These are phyloP conservation scores for Tiliacea aurago DNA, from an alignment of 2,888 invertebrate genomes.

Conservation along the genomic window DNA sequence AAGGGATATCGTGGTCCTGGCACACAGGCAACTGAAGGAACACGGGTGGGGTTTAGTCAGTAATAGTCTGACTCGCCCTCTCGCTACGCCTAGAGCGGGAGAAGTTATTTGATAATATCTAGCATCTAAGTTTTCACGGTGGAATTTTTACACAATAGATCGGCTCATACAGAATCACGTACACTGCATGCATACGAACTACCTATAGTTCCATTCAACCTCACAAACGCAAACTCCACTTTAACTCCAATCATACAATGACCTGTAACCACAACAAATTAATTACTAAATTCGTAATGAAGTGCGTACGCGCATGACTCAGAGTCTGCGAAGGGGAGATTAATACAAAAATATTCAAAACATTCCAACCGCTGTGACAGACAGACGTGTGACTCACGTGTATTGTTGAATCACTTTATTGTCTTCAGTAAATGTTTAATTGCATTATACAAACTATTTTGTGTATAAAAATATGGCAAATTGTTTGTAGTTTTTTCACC, in stretches of 20 bases:
- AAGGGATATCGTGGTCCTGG: too few relatives aligned
- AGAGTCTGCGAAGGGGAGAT: conserved; percentile 65
- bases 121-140: too few relatives aligned
- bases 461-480: conserved; percentile 17
- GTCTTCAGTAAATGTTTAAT: conserved; percentile 60
- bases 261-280: conserved; percentile 49
- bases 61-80: too few relatives aligned
- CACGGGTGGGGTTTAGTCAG: too few relatives aligned
- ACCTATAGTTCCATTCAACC: conserved; percentile 7
- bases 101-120: too few relatives aligned
- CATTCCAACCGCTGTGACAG: conserved; percentile 62
- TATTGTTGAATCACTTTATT: conserved; percentile 69
- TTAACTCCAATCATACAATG: conserved; percentile 35
- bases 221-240: not conserved
- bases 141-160: too few relatives aligned
- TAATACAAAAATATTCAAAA: conserved; percentile 72
- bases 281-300: conserved; percentile 56
- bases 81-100: too few relatives aligned
- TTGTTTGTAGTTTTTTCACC: conserved; percentile 41
- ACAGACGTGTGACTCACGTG: conserved; percentile 67
- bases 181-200: not conserved
- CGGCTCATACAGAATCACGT: not conserved
- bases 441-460: conserved; percentile 28
- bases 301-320: conserved; percentile 64
- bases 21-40: too few relatives aligned